Conservation (phyloP, 2,888 invertebrate species). For the Tetragnatha montana region DNA sequence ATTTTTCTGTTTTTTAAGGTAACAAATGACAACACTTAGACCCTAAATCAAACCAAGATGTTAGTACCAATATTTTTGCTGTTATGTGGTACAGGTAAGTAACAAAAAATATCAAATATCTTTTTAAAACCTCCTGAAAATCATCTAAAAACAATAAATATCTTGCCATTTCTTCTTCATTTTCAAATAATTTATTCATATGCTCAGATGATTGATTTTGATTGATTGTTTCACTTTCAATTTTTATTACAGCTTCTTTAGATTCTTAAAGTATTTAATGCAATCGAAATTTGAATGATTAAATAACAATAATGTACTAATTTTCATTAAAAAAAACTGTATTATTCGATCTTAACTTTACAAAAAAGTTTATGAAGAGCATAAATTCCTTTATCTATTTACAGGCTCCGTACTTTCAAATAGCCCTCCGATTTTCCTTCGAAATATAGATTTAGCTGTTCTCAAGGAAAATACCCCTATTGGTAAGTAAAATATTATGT, state of each 20-base stretch:
- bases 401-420: conserved; percentile 41
- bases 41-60: background rate
- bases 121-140: too few species aligned
- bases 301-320: too few species aligned
- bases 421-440: conserved; percentile 78
- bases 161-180: too few species aligned
- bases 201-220: too few species aligned
- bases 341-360: too few species aligned
- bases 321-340: too few species aligned
- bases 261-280: background rate
- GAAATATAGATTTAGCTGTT: conserved; percentile 86
- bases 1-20: background rate
- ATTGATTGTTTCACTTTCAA: background rate
- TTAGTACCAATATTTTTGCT: conserved; percentile 9
- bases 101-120: background rate
- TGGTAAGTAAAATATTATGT: conserved; percentile 77
- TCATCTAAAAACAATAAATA: too few species aligned
- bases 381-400: background rate
- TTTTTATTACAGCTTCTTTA: background rate
- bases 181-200: too few species aligned
- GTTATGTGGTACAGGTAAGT: conserved; percentile 41
- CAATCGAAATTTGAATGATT: too few species aligned
- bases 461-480: conserved; percentile 87
- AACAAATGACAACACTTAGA: background rate
- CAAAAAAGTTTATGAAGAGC: too few species aligned